These are phyloP conservation scores for Strix aluco DNA, from an alignment of 2,113 vertebrate genomes.

Conservation along the genomic window DNA sequence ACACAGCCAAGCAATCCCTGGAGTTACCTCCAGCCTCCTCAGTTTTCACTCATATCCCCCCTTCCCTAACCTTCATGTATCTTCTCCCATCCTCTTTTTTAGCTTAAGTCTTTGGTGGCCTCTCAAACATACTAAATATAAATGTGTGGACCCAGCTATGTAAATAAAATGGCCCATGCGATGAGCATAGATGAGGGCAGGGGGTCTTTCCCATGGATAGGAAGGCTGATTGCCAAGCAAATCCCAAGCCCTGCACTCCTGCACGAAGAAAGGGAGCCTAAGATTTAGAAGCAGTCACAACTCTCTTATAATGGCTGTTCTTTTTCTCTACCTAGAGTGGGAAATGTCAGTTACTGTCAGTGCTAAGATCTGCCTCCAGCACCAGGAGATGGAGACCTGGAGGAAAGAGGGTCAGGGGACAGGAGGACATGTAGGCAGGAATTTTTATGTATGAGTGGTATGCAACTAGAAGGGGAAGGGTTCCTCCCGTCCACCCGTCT, in stretches of 20 bases:
- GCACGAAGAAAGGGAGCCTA: neutral
- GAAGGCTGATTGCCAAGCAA: neutral
- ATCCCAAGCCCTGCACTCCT: neutral
- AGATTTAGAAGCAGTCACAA: neutral
- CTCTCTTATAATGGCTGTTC: neutral
- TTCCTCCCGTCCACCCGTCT: neutral
- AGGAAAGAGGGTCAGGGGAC: neutral
- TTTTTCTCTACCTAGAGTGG: neutral
- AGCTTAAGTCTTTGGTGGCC: neutral
- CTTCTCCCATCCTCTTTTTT: neutral
- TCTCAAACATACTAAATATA: constrained; percentile 25
- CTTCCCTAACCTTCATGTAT: neutral
- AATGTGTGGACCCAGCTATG: constrained; percentile 11
- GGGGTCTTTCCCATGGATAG: neutral
- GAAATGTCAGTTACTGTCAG: neutral
- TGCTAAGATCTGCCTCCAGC: neutral
- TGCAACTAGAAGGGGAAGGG: neutral
- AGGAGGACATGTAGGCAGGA: neutral
- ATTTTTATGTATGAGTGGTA: neutral
- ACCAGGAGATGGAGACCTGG: neutral
- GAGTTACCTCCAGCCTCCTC: neutral
- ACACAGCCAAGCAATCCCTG: neutral
- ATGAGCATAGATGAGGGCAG: neutral
- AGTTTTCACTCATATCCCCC: neutral
- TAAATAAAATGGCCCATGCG: constrained; percentile 11